phyloP scores from a whole-genome alignment of 2,113 vertebrate genomes.

The human (Homo sapiens) region DNA sequence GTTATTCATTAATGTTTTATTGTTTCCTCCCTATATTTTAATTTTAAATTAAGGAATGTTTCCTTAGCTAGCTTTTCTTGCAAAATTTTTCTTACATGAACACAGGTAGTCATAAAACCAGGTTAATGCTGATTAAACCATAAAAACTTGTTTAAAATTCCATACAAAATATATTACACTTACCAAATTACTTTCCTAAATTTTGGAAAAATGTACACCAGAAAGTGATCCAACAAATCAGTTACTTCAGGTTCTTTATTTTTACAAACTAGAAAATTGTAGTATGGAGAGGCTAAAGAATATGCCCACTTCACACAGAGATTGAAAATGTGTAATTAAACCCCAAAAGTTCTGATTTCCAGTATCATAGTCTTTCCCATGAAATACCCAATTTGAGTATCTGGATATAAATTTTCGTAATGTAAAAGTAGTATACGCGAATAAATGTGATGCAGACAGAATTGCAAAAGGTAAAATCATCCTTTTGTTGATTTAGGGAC shows the following conservation, averaged over 20 bases:
- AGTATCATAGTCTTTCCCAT: not conserved
- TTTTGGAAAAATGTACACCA: not conserved
- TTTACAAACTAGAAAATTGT: not conserved
- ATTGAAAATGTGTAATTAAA: not conserved
- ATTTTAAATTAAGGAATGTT: conserved; percentile 1
- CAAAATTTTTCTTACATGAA: not conserved
- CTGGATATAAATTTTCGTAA: not conserved
- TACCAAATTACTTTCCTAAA: not conserved
- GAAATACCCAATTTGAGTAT: not conserved
- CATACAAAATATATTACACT: not conserved
- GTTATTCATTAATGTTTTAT: not conserved
- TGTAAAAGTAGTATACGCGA: not conserved
- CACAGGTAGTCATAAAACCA: conserved; percentile 6
- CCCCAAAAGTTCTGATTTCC: not conserved
- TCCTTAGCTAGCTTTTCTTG: not conserved
- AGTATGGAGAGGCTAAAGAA: not conserved
- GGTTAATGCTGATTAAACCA: not conserved
- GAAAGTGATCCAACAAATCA: not conserved
- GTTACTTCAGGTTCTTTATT: not conserved
- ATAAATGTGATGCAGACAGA: not conserved
- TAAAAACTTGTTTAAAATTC: not conserved
- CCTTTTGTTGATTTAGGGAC: not conserved
- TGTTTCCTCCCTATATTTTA: not conserved
- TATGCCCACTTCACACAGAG: not conserved
- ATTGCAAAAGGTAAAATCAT: not conserved